Conservation (phyloP, 1,140 invertebrate species). For the Polyergus mexicanus region DNA sequence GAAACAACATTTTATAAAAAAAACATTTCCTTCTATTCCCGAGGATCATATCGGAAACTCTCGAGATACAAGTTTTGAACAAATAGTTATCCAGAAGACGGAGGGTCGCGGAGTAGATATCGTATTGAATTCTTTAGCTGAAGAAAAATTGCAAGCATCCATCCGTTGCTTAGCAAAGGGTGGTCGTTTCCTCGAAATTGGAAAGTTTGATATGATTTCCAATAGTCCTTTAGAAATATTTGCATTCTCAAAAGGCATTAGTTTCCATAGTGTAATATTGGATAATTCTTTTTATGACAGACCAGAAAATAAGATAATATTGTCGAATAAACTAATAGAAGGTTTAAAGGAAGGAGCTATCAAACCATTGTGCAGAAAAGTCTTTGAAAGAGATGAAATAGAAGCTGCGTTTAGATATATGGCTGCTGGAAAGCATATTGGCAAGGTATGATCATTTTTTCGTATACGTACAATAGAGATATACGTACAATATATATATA, state of each 20-base stretch:
- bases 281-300: not conserved
- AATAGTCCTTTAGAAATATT: conserved; percentile 90
- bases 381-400: too few relatives aligned
- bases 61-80: conserved; percentile 90
- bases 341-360: conserved; percentile 86
- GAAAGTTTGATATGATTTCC: conserved; percentile 91
- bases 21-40: conserved; percentile 89
- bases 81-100: conserved; percentile 88
- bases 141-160: conserved; percentile 92
- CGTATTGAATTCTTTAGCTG: conserved; percentile 92
- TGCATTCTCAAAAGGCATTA: conserved; percentile 93
- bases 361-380: conserved; percentile 82
- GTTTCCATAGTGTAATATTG: conserved; percentile 91
- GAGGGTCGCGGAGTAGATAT: conserved; percentile 91
- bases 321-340: fast-evolving
- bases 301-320: conserved; percentile 75
- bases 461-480: not conserved
- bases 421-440: conserved; percentile 91
- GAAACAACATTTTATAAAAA: conserved; percentile 90
- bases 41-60: conserved; percentile 92
- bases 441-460: conserved; percentile 85
- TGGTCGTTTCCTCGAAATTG: conserved; percentile 92
- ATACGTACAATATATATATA: too few relatives aligned
- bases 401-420: conserved; percentile 87
- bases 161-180: conserved; percentile 91